These are phyloP conservation scores for Eidolon dupreanum DNA, from an alignment of 2,797 vertebrate genomes.

Conservation along the genomic window DNA sequence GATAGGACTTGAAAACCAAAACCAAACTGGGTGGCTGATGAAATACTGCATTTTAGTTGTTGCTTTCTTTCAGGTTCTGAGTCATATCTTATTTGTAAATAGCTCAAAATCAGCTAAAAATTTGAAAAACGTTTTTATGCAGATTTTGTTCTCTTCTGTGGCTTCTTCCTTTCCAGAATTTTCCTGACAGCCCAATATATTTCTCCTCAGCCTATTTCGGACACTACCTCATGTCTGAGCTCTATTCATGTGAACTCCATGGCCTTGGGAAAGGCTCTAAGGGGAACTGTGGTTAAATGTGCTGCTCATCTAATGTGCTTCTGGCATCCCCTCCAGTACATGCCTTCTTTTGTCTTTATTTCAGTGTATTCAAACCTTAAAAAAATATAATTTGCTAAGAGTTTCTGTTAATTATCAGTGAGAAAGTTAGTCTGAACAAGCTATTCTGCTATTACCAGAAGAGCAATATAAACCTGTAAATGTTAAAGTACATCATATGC, in stretches of 20 bases:
- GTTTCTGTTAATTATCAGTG: neutral
- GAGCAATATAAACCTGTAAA: neutral
- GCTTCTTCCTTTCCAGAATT: neutral
- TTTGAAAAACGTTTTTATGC: neutral
- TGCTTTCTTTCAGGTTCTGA: neutral
- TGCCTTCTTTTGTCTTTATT: neutral
- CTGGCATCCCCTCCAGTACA: neutral
- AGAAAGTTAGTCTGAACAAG: neutral
- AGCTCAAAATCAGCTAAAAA: neutral
- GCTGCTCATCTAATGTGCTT: neutral
- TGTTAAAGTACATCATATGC: neutral
- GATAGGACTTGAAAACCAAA: neutral
- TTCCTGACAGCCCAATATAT: neutral
- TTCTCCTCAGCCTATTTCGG: neutral
- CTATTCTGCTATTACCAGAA: neutral
- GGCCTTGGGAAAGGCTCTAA: neutral
- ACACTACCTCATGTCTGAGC: neutral
- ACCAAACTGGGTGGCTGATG: neutral
- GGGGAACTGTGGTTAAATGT: neutral
- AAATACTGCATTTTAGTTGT: neutral
- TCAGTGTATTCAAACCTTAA: neutral
- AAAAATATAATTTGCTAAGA: neutral
- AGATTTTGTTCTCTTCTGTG: neutral
- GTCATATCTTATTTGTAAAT: neutral
- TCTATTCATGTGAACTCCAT: neutral